Evolutionary conservation across 1,140 invertebrate species (phyloP), one percentile per base, ranked within the genome.

Genomic region (Heliconius congener): DNA sequence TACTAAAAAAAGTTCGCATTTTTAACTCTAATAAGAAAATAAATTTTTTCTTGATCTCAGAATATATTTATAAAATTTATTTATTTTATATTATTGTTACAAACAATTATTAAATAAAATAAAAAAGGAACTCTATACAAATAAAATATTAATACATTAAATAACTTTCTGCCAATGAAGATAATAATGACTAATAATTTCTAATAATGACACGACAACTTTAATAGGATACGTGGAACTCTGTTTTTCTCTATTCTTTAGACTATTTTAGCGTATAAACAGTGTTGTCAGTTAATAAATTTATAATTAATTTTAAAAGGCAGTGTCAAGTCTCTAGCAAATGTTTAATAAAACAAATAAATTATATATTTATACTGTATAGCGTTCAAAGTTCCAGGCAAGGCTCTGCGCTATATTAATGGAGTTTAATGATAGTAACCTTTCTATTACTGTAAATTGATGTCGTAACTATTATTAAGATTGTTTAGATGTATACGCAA

Each of bases 401-500:
- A 85, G 84, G 84, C 55, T 83, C 72, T 83, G 77, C 34, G 30
- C 71, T 83, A 46, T 75, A 42, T 75, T 85, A 82, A 79, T 77
- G 78, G 79, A 81, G 77, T 79, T 83, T 87, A 87, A 88, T 88
- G 82, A 86, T 71, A 86, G 76, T 86, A 87, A 86, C 84, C 84
- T 87, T 82, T 82, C 82, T 80, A 85, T 84, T 82, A 86, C 57
- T 80, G 76, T 70, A 87, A 88, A 87, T 89, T 86, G 82, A 80
- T 73, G 70, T 81, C 81, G 82, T 90, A 86, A 84, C 79, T 81
- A 76, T 73, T 71, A 76, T 50, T 73, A 30, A 39, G 75, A 70
- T 27, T 70, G 55, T 52, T 27, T 57, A 13, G 27, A 77, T 19
- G 37, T 72, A 72, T 42, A 72, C 37, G n/a, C 39, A 0, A 27